phyloP scores from a whole-genome alignment of 2,888 invertebrate genomes.

The Eucriotettix oculatus region DNA sequence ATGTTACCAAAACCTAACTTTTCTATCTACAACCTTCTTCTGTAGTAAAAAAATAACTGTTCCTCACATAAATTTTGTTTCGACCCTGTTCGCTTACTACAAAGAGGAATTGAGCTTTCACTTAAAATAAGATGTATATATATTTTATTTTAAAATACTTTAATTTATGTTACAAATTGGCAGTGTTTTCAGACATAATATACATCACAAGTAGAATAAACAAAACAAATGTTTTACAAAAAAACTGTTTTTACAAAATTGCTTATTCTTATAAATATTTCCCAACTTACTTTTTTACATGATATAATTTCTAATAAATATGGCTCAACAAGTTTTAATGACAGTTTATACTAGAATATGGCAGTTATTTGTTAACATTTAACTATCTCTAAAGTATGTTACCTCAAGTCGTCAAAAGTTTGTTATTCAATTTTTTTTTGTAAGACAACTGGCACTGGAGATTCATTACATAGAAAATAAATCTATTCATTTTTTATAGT shows the following conservation, averaged over 20 bases:
- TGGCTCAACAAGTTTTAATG: not conserved
- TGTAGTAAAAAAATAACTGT: no score
- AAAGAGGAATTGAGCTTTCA: no score
- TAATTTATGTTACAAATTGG: conserved; percentile 12
- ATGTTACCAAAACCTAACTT: no score
- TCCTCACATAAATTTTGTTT: no score
- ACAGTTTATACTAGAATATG: not conserved
- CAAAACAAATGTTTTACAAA: not conserved
- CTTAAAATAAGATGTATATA: not conserved
- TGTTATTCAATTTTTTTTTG: not conserved
- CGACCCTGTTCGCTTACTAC: no score
- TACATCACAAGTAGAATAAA: not conserved
- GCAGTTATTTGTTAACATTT: not conserved
- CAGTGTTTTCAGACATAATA: conserved; percentile 10
- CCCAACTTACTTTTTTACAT: not conserved
- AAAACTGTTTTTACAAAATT: not conserved
- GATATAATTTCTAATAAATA: not conserved
- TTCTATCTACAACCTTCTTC: no score
- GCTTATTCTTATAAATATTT: not conserved
- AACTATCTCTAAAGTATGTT: no score
- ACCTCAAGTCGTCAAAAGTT: no score
- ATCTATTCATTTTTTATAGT: not conserved
- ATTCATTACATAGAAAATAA: not conserved
- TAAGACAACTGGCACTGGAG: not conserved
- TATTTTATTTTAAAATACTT: conserved; percentile 6